These are phyloP conservation scores for Centruroides vittatus DNA, from an alignment of 1,140 invertebrate genomes.

Conservation along the genomic window DNA sequence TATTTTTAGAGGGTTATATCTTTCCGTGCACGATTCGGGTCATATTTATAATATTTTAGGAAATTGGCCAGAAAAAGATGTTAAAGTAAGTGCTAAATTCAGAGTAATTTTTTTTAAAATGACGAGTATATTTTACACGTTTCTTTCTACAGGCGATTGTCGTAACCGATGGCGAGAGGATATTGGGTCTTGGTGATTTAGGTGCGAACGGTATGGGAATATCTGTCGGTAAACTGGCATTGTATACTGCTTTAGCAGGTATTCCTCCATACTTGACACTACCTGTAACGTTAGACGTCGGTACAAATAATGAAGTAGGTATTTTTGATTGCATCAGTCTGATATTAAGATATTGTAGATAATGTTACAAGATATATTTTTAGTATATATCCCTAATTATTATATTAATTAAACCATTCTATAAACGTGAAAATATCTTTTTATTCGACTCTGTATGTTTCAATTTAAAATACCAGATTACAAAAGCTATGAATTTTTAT, in stretches of 20 bases:
- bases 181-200: constrained; percentile 82
- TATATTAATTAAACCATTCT: no score
- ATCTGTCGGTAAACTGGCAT: constrained; percentile 81
- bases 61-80: constrained; percentile 76
- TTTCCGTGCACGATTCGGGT: constrained; percentile 90
- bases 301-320: constrained; percentile 63
- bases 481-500: no score
- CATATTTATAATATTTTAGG: constrained; percentile 58
- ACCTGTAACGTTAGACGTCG: constrained; percentile 82
- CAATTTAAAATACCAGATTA: no score
- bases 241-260: constrained; percentile 83
- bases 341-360: no score
- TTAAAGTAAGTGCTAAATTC: constrained; percentile 33
- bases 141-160: constrained; percentile 55
- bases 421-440: no score
- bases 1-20: constrained; percentile 57
- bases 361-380: no score
- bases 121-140: not conserved
- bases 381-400: no score
- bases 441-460: no score
- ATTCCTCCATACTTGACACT: constrained; percentile 86
- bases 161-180: constrained; percentile 87
- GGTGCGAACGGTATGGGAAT: constrained; percentile 93
- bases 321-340: constrained; percentile 2
- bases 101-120: no score